Evolutionary conservation across 2,888 invertebrate species (phyloP), one percentile per base, ranked within the genome.

Genomic region (Carpatolechia fugitivella): DNA sequence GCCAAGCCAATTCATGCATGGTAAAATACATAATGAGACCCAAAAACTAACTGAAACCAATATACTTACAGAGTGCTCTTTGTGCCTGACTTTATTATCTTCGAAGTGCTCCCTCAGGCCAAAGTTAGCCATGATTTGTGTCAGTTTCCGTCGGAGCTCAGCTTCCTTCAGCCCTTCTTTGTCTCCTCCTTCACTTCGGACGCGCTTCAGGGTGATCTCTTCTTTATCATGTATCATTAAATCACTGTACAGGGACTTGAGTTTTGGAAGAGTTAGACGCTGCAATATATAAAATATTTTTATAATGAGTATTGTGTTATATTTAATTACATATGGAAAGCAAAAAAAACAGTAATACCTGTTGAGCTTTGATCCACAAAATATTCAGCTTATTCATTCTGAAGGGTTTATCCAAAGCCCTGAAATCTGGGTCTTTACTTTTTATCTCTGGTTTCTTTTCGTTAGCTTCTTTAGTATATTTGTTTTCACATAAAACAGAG

Each of bases 211-310:
- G 0, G 94, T 93, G 33, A 97, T 90, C 87, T 98, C 98, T 79
- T 97, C 96, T 86, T 98, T 98, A 72, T 98, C 98, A 60, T 98
- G 98, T 41, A 97, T 92, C 88, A 96, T 96, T 5, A 98, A 85
- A 72, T 98, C 98, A 74, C 95, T 95, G 74, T 95, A 97, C 16
- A 98, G 77, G 0, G 96, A 96, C 70, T 96, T 95, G 29, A 98
- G 82, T 79, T 97, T 97, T 0, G 94, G 92, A 71, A 96, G 96
- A 3, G 96, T 94, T 38, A 98, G 78, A 58, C 96, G 92, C 97
- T 97, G 72, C 8, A 80, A 77, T 16, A 35, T n/a, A 35, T n/a
- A 33, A 5, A 33, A 33, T 33, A 11, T 31, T 10, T 10, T 1
- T 1, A 31, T 10, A 1, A 31, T 3, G 11, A 31, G 1, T 1